A percentile compares a stretch with the other conserved stretches of the same genome.
Evolutionary conservation across 1,140 invertebrate genomes (phyloP).

Genomic region (Drosophila jambulina): DNA sequence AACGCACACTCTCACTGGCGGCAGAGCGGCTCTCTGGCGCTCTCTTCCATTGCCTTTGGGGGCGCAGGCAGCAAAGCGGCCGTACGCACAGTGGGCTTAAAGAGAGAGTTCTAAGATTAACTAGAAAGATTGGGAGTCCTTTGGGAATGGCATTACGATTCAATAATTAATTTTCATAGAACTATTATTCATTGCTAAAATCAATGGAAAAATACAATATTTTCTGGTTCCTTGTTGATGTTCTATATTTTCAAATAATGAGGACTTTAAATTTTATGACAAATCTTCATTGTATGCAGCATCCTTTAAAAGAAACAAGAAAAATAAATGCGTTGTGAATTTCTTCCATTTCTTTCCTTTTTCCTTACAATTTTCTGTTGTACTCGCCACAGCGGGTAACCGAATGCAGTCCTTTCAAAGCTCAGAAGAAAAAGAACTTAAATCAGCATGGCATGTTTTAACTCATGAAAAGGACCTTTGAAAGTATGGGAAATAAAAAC

Average conservation of each 20-base stretch:
- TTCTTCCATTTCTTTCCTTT: not conserved
- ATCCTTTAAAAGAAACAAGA: not conserved
- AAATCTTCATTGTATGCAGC: not conserved
- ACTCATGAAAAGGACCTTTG: not conserved
- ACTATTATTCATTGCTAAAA: not conserved
- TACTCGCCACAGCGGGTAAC: not conserved
- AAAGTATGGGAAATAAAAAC: not conserved
- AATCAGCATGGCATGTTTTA: not conserved
- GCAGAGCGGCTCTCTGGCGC: slow-evolving; percentile 25
- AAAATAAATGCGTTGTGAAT: not conserved
- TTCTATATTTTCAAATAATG: not conserved
- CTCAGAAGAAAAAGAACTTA: not conserved
- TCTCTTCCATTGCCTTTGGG: slow-evolving; percentile 26
- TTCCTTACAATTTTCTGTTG: not conserved
- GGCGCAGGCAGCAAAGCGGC: slow-evolving; percentile 8
- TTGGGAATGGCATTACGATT: not conserved
- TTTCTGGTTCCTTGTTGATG: not conserved
- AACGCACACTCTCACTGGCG: slow-evolving; percentile 8
- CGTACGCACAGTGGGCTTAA: slow-evolving; percentile 13
- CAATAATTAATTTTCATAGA: not conserved
- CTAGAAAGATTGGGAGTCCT: not conserved
- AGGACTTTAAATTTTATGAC: not conserved
- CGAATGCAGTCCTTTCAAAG: too few relatives aligned
- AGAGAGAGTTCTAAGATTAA: not conserved
- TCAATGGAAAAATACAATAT: not conserved